Percentiles rank a stretch among this genome's conserved stretches.
phyloP scores from a whole-genome alignment of 2,797 vertebrate genomes.

The Miichthys miiuy region DNA sequence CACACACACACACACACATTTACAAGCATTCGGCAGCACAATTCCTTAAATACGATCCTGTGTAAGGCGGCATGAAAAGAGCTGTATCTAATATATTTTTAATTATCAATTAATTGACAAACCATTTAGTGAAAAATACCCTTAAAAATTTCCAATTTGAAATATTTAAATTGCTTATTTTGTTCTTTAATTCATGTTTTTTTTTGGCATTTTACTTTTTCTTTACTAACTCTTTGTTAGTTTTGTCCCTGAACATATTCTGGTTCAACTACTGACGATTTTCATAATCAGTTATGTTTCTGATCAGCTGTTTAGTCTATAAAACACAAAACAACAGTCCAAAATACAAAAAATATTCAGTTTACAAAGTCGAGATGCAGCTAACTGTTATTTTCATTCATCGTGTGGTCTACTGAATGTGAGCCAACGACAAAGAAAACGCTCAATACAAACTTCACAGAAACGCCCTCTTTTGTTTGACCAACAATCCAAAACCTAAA shows the following conservation, averaged over 20 bases:
- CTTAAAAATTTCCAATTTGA: not conserved
- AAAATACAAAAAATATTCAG: not conserved
- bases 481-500: too few relatives aligned
- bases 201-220: too few relatives aligned
- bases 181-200: not conserved
- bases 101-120: not conserved
- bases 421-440: not conserved
- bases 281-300: not conserved
- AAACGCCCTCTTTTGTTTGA: too few relatives aligned
- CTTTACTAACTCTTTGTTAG: too few relatives aligned
- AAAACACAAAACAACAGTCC: too few relatives aligned
- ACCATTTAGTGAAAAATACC: not conserved
- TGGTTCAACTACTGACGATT: not conserved
- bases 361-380: not conserved
- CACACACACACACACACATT: not conserved
- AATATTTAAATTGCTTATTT: not conserved
- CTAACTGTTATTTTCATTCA: not conserved
- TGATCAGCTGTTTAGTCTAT: too few relatives aligned
- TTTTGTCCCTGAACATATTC: too few relatives aligned
- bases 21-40: not conserved
- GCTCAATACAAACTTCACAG: not conserved
- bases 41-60: not conserved
- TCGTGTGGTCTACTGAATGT: not conserved
- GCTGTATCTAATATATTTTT: not conserved
- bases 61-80: conserved; percentile 15